Evolutionary conservation across 2,113 vertebrate genomes (phyloP), one percentile per base, ranked within the genome.

Genomic region (Anser cygnoides): DNA sequence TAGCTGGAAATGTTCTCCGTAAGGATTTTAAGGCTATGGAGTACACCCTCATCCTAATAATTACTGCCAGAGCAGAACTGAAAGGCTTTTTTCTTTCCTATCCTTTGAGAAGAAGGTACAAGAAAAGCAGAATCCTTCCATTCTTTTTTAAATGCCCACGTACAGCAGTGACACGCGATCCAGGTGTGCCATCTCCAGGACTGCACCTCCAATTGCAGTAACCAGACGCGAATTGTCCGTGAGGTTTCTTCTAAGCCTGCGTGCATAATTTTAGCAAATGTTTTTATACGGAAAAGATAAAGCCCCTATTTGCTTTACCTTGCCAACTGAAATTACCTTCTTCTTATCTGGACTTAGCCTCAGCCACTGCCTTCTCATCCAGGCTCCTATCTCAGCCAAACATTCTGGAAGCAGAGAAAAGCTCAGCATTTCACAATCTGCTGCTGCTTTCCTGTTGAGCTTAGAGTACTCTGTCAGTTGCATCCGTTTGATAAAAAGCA

Each of bases 151-250:
- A 70, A 80, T 22, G 28, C 37, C 0, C 1, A 11, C 65, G 26
- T 31, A 35, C 25, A 57, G 78, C 68, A 62, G 4, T 23, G 10
- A 62, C 65, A 62, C 37, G 10, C 58, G 63, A 84, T 88, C 83
- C 89, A 94, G 92, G 92, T 93, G 83, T 97, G 96, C 94, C 94
- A 95, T 67, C 95, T 95, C 94, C 95, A 96, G 95, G 95, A 55
- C 93, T 82, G 74, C 39, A 50, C 37, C 0, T 1, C 85, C 50
- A 80, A 96, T 14, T 97, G 94, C 95, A 95, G 49, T 31, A 76
- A 73, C 62, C 44, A 43, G 72, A 54, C 84, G 58, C n/a, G 68
- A 2, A 57, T 12, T 12, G 54, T 8, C 52, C 58, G n/a, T 7
- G 57, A 84, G 22, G 7, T 41, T 17, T 11, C 44, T 76, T 19